Conservation (phyloP, 2,888 invertebrate species). For the Hydrotaea diabolus region DNA sequence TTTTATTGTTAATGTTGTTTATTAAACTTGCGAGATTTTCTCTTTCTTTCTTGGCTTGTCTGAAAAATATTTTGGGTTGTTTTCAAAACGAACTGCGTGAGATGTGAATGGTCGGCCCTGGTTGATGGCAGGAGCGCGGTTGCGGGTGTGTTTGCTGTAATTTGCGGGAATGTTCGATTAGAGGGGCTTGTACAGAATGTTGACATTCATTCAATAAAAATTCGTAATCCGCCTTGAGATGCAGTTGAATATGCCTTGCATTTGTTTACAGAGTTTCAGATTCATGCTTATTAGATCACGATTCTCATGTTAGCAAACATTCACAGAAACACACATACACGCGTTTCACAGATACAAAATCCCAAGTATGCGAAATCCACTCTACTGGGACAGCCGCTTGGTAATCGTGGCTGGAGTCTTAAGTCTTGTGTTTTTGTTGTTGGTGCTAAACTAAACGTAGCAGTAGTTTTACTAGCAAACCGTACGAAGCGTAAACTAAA, state of each 20-base stretch:
- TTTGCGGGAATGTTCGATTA: not conserved
- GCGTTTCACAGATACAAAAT: conserved; percentile 36
- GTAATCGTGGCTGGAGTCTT: not conserved
- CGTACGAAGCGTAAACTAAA: conserved; percentile 54
- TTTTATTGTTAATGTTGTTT: conserved; percentile 9
- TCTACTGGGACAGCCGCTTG: too few relatives aligned
- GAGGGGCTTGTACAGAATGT: not conserved
- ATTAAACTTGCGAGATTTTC: conserved; percentile 19
- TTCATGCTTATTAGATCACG: conserved; percentile 76
- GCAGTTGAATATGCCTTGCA: conserved; percentile 25
- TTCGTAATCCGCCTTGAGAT: conserved; percentile 1
- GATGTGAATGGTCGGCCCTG: not conserved
- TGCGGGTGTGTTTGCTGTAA: not conserved
- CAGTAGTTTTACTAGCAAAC: conserved; percentile 57
- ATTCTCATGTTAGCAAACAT: conserved; percentile 76
- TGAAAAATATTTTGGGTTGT: conserved; percentile 6
- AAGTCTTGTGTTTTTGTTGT: not conserved
- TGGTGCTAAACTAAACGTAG: conserved; percentile 23
- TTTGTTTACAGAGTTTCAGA: conserved; percentile 44
- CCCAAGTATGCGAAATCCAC: not conserved
- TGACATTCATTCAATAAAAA: conserved; percentile 27
- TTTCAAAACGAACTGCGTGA: not conserved
- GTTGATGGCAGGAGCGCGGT: not conserved
- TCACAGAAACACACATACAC: conserved; percentile 48
- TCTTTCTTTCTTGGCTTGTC: conserved; percentile 31